Evolutionary conservation across 2,888 invertebrate genomes (phyloP).

Genomic region (Conistra vaccinii): DNA sequence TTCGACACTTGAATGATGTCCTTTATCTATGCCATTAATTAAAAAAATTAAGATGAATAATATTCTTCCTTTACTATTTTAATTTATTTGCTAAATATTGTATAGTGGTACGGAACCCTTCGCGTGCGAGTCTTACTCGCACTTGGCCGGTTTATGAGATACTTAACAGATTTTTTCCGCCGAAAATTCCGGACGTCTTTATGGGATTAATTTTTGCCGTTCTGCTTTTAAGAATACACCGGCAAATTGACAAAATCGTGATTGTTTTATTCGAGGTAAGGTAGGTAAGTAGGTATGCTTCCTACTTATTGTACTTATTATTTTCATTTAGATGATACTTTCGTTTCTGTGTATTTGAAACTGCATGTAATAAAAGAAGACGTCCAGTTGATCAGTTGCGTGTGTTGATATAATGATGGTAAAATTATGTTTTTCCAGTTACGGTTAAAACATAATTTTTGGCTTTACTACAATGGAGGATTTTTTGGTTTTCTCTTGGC

Average conservation of each 20-base stretch:
- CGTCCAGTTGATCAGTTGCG: neutral
- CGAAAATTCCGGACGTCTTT: conserved; percentile 8
- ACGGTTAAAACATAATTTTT: neutral
- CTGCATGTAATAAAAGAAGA: neutral
- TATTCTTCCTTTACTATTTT: no score
- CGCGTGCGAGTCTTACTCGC: no score
- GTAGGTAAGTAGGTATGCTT: neutral
- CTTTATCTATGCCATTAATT: no score
- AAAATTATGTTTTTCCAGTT: no score
- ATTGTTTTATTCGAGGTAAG: neutral
- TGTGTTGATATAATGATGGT: neutral
- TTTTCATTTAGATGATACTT: neutral
- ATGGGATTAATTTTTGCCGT: conserved; percentile 3
- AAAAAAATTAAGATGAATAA: no score
- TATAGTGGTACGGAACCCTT: no score
- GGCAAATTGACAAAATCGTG: neutral
- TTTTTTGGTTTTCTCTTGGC: no score
- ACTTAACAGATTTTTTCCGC: neutral
- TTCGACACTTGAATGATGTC: no score
- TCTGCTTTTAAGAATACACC: neutral
- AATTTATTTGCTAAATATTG: no score
- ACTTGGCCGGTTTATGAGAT: neutral
- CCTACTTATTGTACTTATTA: neutral
- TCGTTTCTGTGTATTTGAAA: conserved; percentile 1
- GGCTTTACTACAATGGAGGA: no score